phyloP scores from a whole-genome alignment of 2,888 invertebrate species.

The Calameuta idolon region DNA sequence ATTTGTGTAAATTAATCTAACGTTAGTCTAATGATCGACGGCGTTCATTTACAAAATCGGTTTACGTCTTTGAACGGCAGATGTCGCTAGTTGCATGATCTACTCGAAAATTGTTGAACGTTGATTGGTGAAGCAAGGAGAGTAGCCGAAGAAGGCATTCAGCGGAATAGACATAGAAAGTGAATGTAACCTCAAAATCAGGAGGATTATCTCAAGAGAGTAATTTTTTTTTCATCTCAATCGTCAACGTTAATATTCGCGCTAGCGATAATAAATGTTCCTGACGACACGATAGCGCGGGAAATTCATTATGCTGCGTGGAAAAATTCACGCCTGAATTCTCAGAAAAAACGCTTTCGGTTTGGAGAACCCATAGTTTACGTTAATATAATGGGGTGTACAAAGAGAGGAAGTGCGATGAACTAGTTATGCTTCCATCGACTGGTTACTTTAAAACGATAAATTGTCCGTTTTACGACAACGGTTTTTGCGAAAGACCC shows the following conservation, averaged over 20 bases:
- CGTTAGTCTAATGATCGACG: neutral
- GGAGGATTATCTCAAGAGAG: neutral
- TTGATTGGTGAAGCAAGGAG: neutral
- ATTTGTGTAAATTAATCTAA: neutral
- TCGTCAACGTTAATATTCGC: neutral
- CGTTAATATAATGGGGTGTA: conserved; percentile 19
- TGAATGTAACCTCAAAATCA: neutral
- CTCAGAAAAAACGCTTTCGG: neutral
- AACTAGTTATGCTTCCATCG: conserved; percentile 84
- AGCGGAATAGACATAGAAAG: neutral
- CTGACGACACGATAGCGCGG: neutral
- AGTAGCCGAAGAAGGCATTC: neutral
- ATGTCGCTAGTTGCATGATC: neutral
- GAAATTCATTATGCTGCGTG: neutral
- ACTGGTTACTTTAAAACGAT: conserved; percentile 90
- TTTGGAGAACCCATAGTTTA: neutral
- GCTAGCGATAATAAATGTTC: neutral
- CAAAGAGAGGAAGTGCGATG: conserved; percentile 35
- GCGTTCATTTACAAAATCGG: neutral
- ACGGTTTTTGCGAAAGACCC: conserved; percentile 84
- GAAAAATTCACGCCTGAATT: neutral
- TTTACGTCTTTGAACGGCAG: neutral
- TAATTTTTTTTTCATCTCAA: neutral
- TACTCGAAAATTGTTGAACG: neutral
- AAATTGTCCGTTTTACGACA: conserved; percentile 87